These are phyloP conservation scores for Sceloporus tristichus DNA, from an alignment of 2,113 vertebrate genomes.

Conservation along the genomic window DNA sequence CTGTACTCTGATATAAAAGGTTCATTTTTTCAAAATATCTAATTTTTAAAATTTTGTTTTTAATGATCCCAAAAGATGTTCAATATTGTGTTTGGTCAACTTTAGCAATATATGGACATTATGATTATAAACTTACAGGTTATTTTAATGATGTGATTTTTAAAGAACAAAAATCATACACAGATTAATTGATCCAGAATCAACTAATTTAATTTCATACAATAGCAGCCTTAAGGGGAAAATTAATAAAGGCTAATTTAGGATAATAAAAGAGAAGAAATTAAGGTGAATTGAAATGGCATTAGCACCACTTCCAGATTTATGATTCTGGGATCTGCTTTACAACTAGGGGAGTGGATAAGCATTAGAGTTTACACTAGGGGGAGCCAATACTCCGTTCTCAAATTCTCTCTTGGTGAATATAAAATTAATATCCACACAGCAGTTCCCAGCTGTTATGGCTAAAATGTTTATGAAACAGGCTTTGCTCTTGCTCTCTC, in stretches of 20 bases:
- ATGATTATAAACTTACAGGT: background rate
- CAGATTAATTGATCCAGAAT: background rate
- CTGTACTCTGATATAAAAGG: background rate
- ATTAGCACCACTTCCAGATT: too few relatives aligned
- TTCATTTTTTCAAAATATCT: background rate
- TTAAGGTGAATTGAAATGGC: background rate
- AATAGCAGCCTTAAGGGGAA: background rate
- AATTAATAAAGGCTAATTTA: background rate
- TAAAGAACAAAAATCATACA: slow-evolving; percentile 2
- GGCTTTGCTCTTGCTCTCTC: background rate
- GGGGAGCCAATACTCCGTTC: background rate
- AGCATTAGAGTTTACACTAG: background rate
- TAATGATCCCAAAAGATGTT: background rate
- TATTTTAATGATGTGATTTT: background rate
- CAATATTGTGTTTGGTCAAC: background rate
- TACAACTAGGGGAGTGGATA: background rate
- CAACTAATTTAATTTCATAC: background rate
- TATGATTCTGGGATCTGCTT: background rate
- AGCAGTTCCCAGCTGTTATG: background rate
- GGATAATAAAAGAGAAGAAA: background rate
- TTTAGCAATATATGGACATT: background rate
- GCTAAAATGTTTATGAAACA: background rate
- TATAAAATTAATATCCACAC: background rate
- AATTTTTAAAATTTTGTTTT: background rate
- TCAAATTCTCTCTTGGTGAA: background rate